Conservation (phyloP, 2,797 vertebrate species). For the Urosaurus nigricauda region DNA sequence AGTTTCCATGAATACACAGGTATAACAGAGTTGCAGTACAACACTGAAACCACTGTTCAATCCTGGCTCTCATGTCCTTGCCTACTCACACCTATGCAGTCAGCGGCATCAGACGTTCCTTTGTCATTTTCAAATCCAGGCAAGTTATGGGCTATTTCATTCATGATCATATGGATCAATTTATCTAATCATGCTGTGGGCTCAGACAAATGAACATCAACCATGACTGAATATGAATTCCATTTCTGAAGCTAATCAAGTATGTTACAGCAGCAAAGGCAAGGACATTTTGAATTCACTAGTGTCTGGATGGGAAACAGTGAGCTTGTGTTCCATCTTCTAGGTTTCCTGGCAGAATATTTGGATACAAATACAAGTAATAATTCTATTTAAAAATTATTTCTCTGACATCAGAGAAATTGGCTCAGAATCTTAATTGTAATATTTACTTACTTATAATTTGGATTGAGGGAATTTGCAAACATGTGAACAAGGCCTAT, state of each 20-base stretch:
- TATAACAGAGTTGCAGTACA: too few species aligned
- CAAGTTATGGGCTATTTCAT: background rate
- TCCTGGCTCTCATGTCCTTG: too few species aligned
- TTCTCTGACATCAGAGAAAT: conserved; percentile 14
- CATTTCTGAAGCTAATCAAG: background rate
- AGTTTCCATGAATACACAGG: too few species aligned
- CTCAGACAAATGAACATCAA: background rate
- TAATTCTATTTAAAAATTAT: conserved; percentile 4
- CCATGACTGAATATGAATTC: background rate
- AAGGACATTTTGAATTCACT: background rate
- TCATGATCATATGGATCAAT: background rate
- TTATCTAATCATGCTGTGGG: background rate
- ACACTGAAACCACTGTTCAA: too few species aligned
- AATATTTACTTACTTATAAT: background rate
- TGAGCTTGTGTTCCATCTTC: background rate
- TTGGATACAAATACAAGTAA: background rate
- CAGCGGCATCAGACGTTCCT: background rate
- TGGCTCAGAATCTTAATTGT: background rate
- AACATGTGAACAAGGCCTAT: background rate
- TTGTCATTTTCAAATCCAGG: background rate
- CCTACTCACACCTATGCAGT: background rate
- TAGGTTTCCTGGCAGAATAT: background rate
- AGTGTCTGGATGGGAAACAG: conserved; percentile 1
- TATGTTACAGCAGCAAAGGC: background rate
- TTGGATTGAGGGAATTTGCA: background rate